Evolutionary conservation across 2,888 invertebrate species (phyloP), one percentile per base, ranked within the genome.

Genomic region (Selenia dentaria): DNA sequence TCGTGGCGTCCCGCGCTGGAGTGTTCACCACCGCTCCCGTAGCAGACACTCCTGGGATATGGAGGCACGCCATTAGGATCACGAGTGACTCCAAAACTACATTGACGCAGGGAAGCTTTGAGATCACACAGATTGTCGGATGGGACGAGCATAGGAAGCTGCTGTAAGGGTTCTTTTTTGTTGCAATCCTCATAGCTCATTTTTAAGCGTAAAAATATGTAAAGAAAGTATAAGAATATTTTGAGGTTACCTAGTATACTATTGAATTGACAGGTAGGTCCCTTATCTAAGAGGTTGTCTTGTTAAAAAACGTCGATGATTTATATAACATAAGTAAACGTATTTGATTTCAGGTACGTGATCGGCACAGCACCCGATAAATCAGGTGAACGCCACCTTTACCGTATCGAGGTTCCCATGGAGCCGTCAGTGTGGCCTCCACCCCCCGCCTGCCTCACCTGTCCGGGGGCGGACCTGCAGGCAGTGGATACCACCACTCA

Each of bases 351-450:
- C 84, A 96, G 96, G 50, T 98, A 96, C 80, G 96, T 95, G 66
- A 93, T 96, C 60, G 96, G 96, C 24, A 95, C 96, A 3, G 94
- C 94, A 1, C 94, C 95, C 59, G 94, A 94, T 34, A 92, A 93
- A 56, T 96, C 97, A 0, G 95, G 96, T 0, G 94, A 95, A 69
- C 92, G 96, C 1, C 98, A 98, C 79, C 85, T 98, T 54, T 97
- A 95, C 88, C 93, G 95, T 70, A 93, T 95, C 47, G 43, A 51
- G 12, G 74, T 77, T 1, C 88, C 89, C 0, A 75, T 64, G 2
- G 84, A 88, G 46, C 49, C 66, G 4, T 64, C 54, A 18, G 67
- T 68, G 16, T 82, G 83, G 85, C 80, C 83, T 1, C 69, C 74
- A 11, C 81, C 86, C 3, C 91, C 93, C 70, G 78, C 80, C 43